phyloP scores from a whole-genome alignment of 2,888 invertebrate species.

The Amorpha juglandis region DNA sequence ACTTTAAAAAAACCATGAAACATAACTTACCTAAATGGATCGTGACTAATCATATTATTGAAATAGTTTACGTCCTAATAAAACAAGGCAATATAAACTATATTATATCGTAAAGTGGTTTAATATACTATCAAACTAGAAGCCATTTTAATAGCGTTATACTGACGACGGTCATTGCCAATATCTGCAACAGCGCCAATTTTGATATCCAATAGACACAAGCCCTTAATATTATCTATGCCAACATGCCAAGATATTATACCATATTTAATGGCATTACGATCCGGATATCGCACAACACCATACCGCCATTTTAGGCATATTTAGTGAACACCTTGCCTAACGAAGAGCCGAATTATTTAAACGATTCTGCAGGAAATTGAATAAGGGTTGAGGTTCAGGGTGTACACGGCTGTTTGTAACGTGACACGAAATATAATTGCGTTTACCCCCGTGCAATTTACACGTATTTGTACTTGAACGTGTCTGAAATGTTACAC shows the following conservation, averaged over 20 bases:
- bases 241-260: neutral
- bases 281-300: neutral
- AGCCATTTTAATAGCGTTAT: neutral
- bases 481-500: neutral
- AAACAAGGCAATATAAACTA: neutral
- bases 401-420: slow-evolving; percentile 7
- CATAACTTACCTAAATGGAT: too few species aligned
- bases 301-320: neutral
- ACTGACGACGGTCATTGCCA: neutral
- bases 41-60: too few species aligned
- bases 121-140: neutral
- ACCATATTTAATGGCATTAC: neutral
- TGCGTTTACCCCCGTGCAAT: slow-evolving; percentile 1
- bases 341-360: slow-evolving; percentile 39
- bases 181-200: neutral
- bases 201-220: neutral
- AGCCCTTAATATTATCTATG: neutral
- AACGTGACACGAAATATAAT: slow-evolving; percentile 23
- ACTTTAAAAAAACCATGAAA: too few species aligned
- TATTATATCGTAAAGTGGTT: neutral
- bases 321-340: slow-evolving; percentile 17
- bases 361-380: slow-evolving; percentile 34
- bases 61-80: too few species aligned
- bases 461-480: slow-evolving; percentile 6
- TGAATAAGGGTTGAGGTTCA: slow-evolving; percentile 35